phyloP scores from a whole-genome alignment of 2,113 vertebrate genomes.

The Recurvirostra avosetta region DNA sequence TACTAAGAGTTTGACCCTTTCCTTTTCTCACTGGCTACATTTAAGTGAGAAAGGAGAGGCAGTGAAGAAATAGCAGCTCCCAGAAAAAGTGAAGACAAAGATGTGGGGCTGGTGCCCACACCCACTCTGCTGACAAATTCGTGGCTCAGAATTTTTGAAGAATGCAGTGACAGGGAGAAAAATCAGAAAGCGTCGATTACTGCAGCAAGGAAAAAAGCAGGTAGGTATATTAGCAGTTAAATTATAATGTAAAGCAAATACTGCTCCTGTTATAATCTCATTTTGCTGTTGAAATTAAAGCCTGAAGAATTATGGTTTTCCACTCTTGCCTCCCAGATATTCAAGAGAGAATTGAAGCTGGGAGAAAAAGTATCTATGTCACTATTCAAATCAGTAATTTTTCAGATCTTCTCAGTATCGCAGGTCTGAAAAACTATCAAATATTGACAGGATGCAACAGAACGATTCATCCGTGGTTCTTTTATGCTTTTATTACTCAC shows the following conservation, averaged over 20 bases:
- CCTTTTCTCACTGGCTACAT: not conserved
- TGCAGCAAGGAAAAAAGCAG: not conserved
- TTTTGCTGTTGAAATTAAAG: not conserved
- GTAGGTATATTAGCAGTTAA: not conserved
- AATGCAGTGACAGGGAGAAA: not conserved
- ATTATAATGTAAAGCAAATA: not conserved
- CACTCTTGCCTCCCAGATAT: not conserved
- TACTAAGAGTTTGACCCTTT: not conserved
- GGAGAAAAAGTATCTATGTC: not conserved
- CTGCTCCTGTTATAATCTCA: not conserved
- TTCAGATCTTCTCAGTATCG: not conserved
- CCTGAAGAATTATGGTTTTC: not conserved
- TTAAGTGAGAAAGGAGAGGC: not conserved
- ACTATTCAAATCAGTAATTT: not conserved
- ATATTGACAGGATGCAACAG: not conserved
- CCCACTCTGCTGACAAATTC: not conserved
- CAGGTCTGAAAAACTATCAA: not conserved
- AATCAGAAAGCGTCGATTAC: not conserved
- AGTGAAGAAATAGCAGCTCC: not conserved
- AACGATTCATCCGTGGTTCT: not conserved
- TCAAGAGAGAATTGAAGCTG: not conserved
- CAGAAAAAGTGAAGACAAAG: not conserved
- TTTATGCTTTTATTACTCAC: not conserved
- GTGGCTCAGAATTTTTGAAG: not conserved
- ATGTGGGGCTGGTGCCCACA: not conserved